Base-by-base conservation (phyloP, 2,113 vertebrate genomes). In the Calcarius ornatus region DNA sequence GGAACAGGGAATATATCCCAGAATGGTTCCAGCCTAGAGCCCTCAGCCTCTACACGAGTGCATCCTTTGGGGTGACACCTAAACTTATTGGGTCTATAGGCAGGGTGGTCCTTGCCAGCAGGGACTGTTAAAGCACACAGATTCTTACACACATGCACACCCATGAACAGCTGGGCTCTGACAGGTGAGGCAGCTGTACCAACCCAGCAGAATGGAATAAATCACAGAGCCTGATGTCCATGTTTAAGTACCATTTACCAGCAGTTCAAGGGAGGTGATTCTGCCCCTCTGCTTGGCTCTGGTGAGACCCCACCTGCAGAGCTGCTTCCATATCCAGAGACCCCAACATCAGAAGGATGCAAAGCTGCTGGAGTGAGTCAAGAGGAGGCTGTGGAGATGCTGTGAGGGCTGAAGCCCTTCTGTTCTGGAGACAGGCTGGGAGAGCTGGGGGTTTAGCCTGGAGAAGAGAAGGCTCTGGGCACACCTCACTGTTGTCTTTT, bases 91-190 rank as follows among this genome's bases (percentile, higher is more conserved):
- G 18, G 9, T 42, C 42, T 53, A 6, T 23, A 31, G 65, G 13
- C 30, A 60, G 25, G 24, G 0, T 33, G 35, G 28, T 60, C 31
- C 76, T 61, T 65, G 38, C 31, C 18, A 57, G 11, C 20, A 2
- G 0, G 12, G 28, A 2, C 30, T 42, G n/a, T 37, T 27, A 37
- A 37, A 54, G 23, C 48, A 33, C 10, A 11, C 17, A 4, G 16
- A 53, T 53, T 53, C 10, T 53, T 53, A 53, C 28, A 53, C 51
- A 17, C 2, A 5, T 1, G 5, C 7, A 37, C 23, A 37, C 25
- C 11, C 61, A 18, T 0, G 5, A 0, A 6, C 8, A 5, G 11
- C 57, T 8, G 1, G 43, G 21, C 21, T 82, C 38, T 43, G 31
- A 21, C 2, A 4, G 25, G 15, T 35, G 40, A 60, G 30, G 53